Base-by-base conservation (phyloP, 1,140 invertebrate genomes). In the Arctopsyche grandis region DNA sequence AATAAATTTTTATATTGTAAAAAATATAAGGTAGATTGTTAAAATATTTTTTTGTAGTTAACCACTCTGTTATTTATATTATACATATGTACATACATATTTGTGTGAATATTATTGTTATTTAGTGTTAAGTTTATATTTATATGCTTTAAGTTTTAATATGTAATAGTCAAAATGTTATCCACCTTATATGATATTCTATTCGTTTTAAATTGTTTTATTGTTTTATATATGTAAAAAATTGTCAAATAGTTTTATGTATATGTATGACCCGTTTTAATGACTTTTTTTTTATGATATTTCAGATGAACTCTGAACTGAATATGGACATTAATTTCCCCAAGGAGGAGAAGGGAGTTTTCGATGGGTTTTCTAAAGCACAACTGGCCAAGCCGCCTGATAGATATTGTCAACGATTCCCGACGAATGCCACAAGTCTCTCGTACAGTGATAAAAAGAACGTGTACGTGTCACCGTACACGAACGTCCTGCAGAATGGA, bases 401-500 rank as follows among this genome's bases (percentile, higher is more conserved):
- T 19, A 22, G 9, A 60, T 16, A 16, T 19, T 21, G 58, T 10
- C n/a, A 60, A 21, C 5, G 21, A 22, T 60, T 60, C 21, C 19
- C 58, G 19, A 21, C 22, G 21, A 66, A 66, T 63, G 10, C 19
- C 9, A 22, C 21, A 12, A 10, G 22, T 1, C 5, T 9, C 5
- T 26, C 63, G 24, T 26, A 26, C 21, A 66, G 29, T 38, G 29
- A 26, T n/a, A 66, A 66, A 29, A 66, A 29, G 26, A 10, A 48
- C 26, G 69, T n/a, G 7, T 74, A 48, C 24, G 48, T 56, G n/a
- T 74, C 71, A 10, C 24, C 77, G 14, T 82, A 63, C 63, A 29
- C 21, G n/a, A 77, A 82, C 58, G 60, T 80, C 0, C 26, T 82
- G 46, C 81, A 82, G 58, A 69, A 69, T 48, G 75, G 75, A 38